Conservation (phyloP, 2,888 invertebrate species). For the Chromoteleia sp. region DNA sequence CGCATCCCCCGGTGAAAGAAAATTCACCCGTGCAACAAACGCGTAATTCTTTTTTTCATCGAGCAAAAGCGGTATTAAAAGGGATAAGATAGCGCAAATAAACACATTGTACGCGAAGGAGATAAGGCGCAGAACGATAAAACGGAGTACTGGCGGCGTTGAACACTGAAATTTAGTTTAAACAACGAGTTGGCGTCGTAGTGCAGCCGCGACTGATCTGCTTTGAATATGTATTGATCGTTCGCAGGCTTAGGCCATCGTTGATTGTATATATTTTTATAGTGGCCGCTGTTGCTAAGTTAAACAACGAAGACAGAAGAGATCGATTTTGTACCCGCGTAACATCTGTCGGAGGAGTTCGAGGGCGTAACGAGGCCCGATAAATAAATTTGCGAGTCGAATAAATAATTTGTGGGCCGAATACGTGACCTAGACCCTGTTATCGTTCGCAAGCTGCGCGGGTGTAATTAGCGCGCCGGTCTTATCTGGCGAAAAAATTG, state of each 20-base stretch:
- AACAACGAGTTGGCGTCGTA: constrained; percentile 52
- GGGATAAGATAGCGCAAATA: constrained; percentile 45
- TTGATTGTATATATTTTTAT: constrained; percentile 13
- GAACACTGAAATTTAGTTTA: constrained; percentile 54
- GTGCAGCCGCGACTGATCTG: constrained; percentile 43
- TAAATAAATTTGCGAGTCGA: too few species aligned
- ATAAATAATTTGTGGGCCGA: background rate
- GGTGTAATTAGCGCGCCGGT: constrained; percentile 11
- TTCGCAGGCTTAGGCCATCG: constrained; percentile 13
- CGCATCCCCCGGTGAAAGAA: background rate
- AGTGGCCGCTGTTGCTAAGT: constrained; percentile 25
- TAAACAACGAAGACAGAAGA: constrained; percentile 2
- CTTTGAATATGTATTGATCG: constrained; percentile 48
- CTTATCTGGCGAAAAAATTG: constrained; percentile 33
- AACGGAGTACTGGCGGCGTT: constrained; percentile 44
- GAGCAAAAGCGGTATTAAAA: constrained; percentile 25
- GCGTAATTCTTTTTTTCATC: constrained; percentile 8
- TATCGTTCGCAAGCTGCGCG: constrained; percentile 3
- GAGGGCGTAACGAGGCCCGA: too few species aligned
- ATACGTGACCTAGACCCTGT: constrained; percentile 30
- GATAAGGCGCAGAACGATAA: constrained; percentile 39
- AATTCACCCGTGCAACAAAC: background rate
- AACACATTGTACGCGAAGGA: constrained; percentile 25
- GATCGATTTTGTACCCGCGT: background rate
- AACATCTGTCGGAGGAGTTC: background rate